Conservation (phyloP, 2,888 invertebrate species). For the Stictocephala bisonia region DNA sequence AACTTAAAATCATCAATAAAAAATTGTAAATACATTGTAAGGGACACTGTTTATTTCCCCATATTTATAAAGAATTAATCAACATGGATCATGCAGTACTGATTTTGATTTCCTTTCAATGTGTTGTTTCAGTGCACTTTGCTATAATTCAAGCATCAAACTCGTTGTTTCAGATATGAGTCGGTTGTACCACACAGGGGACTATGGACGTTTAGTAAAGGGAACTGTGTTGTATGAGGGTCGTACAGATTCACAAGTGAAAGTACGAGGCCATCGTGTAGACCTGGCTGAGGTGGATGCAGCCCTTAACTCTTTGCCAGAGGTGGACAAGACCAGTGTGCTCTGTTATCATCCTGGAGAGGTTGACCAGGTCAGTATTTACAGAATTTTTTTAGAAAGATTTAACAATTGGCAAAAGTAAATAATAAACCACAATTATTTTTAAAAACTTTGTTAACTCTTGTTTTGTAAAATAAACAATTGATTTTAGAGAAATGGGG, state of each 20-base stretch:
- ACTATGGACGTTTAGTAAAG: slow-evolving; percentile 79
- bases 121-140: no score
- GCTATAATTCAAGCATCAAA: not conserved
- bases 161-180: slow-evolving; percentile 71
- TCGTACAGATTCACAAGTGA: slow-evolving; percentile 86
- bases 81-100: no score
- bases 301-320: slow-evolving; percentile 71
- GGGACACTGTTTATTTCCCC: not conserved
- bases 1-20: no score
- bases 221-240: slow-evolving; percentile 81
- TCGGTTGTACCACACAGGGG: slow-evolving; percentile 85
- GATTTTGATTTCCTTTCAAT: no score
- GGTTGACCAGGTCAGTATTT: slow-evolving; percentile 65
- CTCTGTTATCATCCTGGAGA: slow-evolving; percentile 83
- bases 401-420: no score
- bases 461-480: no score
- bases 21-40: no score
- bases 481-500: no score
- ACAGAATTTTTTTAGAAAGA: no score
- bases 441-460: no score
- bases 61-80: not conserved
- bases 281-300: slow-evolving; percentile 87
- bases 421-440: no score
- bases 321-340: slow-evolving; percentile 81
- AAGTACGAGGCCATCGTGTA: slow-evolving; percentile 87